Conservation (phyloP, 1,140 invertebrate species). For the Megalonaias nervosa region DNA sequence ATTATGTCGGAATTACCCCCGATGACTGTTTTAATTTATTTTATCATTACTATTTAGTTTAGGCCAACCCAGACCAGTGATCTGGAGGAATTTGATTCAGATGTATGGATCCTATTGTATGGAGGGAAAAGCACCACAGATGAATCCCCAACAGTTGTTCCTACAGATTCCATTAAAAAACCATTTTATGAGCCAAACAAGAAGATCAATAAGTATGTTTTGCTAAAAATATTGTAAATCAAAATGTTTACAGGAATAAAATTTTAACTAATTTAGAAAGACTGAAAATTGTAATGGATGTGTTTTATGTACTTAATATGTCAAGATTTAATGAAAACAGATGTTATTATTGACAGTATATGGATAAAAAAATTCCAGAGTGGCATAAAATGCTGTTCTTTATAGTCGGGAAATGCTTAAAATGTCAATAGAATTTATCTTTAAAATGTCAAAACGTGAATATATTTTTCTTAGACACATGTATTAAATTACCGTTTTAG, state of each 20-base stretch:
- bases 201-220: not conserved
- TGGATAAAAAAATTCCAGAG: too few relatives aligned
- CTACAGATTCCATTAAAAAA: conserved; percentile 14
- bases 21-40: not conserved
- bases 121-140: conserved; percentile 54
- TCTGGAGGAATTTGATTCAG: conserved; percentile 45
- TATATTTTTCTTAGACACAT: too few relatives aligned
- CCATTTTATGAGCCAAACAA: conserved; percentile 1
- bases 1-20: too few relatives aligned
- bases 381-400: too few relatives aligned
- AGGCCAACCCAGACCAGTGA: conserved; percentile 35
- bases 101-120: conserved; percentile 58
- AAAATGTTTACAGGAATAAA: not conserved
- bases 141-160: conserved; percentile 47
- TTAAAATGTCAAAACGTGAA: too few relatives aligned
- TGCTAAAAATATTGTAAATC: not conserved
- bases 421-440: too few relatives aligned
- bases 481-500: too few relatives aligned
- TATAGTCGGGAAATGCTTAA: too few relatives aligned
- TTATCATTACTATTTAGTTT: conserved; percentile 33
- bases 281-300: not conserved
- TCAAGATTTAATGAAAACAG: not conserved
- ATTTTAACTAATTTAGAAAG: not conserved
- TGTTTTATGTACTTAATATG: conserved; percentile 1
- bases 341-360: not conserved